Evolutionary conservation across 2,797 vertebrate genomes (phyloP).

Genomic region (Pangasius mekongensis): DNA sequence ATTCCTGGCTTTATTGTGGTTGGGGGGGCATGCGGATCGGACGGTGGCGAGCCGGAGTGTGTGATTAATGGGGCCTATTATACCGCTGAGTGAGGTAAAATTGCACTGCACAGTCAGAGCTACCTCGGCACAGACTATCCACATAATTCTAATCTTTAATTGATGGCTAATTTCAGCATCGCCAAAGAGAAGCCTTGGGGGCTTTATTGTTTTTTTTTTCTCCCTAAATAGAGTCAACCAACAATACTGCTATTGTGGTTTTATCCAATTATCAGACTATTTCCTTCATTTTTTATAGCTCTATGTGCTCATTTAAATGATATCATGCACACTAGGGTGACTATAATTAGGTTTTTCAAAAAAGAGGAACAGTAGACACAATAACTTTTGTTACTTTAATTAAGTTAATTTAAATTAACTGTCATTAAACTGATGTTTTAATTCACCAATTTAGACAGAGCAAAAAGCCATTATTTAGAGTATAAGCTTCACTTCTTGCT

Average conservation of each 20-base stretch:
- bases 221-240: background rate
- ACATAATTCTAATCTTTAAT: slow-evolving; percentile 38
- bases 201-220: background rate
- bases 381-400: background rate
- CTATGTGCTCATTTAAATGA: slow-evolving; percentile 9
- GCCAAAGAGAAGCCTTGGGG: background rate
- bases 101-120: slow-evolving; percentile 32
- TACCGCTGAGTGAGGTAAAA: slow-evolving; percentile 60
- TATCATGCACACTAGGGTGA: background rate
- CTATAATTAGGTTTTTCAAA: background rate
- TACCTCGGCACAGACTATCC: slow-evolving; percentile 36
- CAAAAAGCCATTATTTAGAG: background rate
- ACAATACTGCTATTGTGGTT: background rate
- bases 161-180: slow-evolving; percentile 35
- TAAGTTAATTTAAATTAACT: background rate
- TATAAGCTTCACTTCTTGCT: background rate
- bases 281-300: background rate
- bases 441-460: background rate
- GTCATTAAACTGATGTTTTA: background rate
- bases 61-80: slow-evolving; percentile 65
- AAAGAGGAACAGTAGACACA: background rate
- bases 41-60: slow-evolving; percentile 39
- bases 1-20: slow-evolving; percentile 54
- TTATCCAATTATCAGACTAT: slow-evolving; percentile 6
- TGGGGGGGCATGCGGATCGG: slow-evolving; percentile 10